Evolutionary conservation across 2,888 invertebrate genomes (phyloP).

Genomic region (Arctia plantaginis): DNA sequence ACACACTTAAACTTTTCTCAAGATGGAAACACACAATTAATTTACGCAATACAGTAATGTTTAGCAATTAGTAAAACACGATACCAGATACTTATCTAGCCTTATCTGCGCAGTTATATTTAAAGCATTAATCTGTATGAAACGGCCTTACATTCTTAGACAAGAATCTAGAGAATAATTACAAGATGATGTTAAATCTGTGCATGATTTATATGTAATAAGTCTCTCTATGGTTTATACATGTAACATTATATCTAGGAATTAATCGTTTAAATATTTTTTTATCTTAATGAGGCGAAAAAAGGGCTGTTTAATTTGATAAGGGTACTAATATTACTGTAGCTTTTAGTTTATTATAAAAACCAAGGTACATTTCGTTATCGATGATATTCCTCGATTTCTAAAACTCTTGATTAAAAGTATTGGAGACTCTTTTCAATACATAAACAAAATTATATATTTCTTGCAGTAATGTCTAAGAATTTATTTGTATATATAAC

Average conservation of each 20-base stretch:
- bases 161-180: constrained; percentile 40
- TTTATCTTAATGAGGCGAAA: not conserved
- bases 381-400: not conserved
- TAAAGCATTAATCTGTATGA: constrained; percentile 35
- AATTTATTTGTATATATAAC: too few relatives aligned
- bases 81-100: constrained; percentile 6
- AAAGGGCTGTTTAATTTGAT: not conserved
- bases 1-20: not conserved
- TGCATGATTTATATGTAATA: constrained; percentile 11
- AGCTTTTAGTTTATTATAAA: not conserved
- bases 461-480: too few relatives aligned
- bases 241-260: not conserved
- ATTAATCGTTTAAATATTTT: not conserved
- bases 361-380: too few relatives aligned
- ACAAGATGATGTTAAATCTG: constrained; percentile 19
- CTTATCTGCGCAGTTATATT: constrained; percentile 20
- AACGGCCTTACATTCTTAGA: constrained; percentile 46
- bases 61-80: constrained; percentile 10
- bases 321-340: not conserved
- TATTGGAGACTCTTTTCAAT: not conserved
- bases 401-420: not conserved
- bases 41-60: constrained; percentile 7
- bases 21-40: constrained; percentile 9
- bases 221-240: not conserved
- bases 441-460: not conserved